Evolutionary conservation across 2,113 vertebrate species (phyloP).

Genomic region (Turdus rufiventris): DNA sequence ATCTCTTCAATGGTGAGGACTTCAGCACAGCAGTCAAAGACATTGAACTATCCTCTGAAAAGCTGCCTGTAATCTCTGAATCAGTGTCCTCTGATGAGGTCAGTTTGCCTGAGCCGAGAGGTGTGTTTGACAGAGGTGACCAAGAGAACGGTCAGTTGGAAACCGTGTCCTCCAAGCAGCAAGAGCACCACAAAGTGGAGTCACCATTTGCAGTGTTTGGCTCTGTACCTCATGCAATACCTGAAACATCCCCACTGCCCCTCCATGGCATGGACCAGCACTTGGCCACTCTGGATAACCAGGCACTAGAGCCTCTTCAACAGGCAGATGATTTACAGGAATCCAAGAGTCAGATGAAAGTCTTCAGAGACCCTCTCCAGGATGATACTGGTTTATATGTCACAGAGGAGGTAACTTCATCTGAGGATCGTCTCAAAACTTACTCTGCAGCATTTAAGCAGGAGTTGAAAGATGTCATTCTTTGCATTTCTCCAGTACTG

Average conservation of each 20-base stretch:
- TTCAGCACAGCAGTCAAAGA: conserved; percentile 62
- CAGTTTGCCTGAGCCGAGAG: conserved; percentile 48
- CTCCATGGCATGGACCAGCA: conserved; percentile 74
- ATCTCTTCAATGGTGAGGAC: conserved; percentile 56
- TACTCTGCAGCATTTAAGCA: conserved; percentile 89
- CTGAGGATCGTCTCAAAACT: conserved; percentile 89
- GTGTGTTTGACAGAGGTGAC: conserved; percentile 60
- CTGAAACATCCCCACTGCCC: conserved; percentile 72
- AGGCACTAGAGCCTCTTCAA: conserved; percentile 25
- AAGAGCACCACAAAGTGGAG: conserved; percentile 26
- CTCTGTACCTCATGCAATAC: conserved; percentile 43
- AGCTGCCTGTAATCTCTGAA: conserved; percentile 61
- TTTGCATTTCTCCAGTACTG: conserved; percentile 93
- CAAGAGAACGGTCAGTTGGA: conserved; percentile 48
- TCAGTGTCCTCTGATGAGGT: conserved; percentile 56
- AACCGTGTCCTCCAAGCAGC: neutral
- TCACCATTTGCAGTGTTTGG: conserved; percentile 20
- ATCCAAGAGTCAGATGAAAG: conserved; percentile 74
- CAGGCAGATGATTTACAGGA: conserved; percentile 66
- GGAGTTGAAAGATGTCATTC: conserved; percentile 93
- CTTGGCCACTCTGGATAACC: conserved; percentile 29
- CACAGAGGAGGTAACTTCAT: conserved; percentile 85
- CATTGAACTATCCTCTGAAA: conserved; percentile 60
- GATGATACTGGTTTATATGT: conserved; percentile 92
- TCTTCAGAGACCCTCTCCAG: conserved; percentile 93